Evolutionary conservation across 53 echinoderm and acorn worm genomes (phyloP).

Genomic region (Zoroaster sp.): DNA sequence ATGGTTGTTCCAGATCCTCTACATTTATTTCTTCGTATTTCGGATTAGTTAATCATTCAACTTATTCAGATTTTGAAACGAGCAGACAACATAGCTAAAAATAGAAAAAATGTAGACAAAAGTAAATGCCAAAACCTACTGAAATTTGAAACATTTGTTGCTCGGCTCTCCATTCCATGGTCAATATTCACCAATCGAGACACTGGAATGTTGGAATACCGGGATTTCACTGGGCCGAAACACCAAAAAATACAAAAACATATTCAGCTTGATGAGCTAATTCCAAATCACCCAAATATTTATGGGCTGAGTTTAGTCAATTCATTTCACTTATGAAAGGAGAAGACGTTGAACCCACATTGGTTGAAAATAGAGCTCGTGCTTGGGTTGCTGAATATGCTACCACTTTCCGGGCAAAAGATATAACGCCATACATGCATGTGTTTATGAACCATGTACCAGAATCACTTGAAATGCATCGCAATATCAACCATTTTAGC

Average conservation of each 20-base stretch:
- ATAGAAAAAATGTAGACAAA: too few relatives aligned
- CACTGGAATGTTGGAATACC: too few relatives aligned
- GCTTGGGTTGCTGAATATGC: conserved; percentile 44
- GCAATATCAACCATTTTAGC: conserved; percentile 22
- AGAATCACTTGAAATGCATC: conserved; percentile 29
- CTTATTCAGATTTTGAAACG: too few relatives aligned
- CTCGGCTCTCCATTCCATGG: too few relatives aligned
- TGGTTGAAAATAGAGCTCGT: conserved; percentile 10
- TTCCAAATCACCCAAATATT: background rate
- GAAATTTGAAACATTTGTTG: too few relatives aligned
- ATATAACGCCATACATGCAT: conserved; percentile 62
- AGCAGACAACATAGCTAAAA: too few relatives aligned
- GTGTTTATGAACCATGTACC: conserved; percentile 36
- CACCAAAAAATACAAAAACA: too few relatives aligned
- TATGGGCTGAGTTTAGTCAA: background rate
- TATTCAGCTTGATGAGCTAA: background rate
- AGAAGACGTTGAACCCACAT: background rate
- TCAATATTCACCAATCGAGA: too few relatives aligned
- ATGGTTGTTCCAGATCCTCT: background rate
- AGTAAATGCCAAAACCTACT: too few relatives aligned
- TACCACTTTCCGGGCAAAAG: background rate
- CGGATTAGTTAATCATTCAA: too few relatives aligned
- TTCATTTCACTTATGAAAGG: background rate
- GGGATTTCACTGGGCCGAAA: too few relatives aligned
- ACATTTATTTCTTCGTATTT: too few relatives aligned